phyloP scores from a whole-genome alignment of 1,140 invertebrate species.

The Ptiloglossa arizonensis region DNA sequence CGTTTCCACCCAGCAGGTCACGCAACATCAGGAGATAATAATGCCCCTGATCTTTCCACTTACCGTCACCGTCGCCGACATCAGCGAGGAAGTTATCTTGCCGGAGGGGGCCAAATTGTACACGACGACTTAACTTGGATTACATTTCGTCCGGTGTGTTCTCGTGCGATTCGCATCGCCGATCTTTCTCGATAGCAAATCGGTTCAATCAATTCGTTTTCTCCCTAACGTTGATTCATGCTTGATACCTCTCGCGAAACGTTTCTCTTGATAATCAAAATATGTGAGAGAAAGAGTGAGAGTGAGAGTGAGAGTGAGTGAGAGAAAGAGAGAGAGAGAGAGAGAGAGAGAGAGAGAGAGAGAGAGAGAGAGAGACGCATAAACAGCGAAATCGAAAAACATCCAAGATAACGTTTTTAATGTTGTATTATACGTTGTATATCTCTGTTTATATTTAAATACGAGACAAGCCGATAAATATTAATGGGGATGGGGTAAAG shows the following conservation, averaged over 20 bases:
- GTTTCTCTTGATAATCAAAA: neutral
- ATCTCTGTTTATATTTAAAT: conserved; percentile 37
- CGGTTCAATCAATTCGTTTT: no score
- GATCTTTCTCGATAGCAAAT: neutral
- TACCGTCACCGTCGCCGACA: conserved; percentile 77
- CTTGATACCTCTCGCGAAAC: no score
- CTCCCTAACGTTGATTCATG: no score
- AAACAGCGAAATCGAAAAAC: neutral
- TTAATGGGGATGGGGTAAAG: neutral
- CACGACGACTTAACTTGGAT: conserved; percentile 72
- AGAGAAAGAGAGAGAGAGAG: no score
- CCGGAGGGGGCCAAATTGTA: conserved; percentile 80
- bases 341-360: neutral
- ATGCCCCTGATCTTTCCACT: conserved; percentile 79
- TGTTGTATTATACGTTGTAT: conserved; percentile 41
- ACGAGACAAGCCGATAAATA: neutral
- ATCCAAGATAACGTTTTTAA: neutral
- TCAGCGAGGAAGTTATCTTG: conserved; percentile 79
- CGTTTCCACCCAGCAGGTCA: conserved; percentile 69
- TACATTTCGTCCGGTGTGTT: conserved; percentile 72
- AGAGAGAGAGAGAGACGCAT: neutral
- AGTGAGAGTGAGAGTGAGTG: no score
- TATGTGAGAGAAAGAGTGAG: no score
- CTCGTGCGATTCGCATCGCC: neutral
- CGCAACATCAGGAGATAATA: conserved; percentile 79